Base-by-base conservation (phyloP, 2,797 vertebrate genomes). In the Octomys mimax region DNA sequence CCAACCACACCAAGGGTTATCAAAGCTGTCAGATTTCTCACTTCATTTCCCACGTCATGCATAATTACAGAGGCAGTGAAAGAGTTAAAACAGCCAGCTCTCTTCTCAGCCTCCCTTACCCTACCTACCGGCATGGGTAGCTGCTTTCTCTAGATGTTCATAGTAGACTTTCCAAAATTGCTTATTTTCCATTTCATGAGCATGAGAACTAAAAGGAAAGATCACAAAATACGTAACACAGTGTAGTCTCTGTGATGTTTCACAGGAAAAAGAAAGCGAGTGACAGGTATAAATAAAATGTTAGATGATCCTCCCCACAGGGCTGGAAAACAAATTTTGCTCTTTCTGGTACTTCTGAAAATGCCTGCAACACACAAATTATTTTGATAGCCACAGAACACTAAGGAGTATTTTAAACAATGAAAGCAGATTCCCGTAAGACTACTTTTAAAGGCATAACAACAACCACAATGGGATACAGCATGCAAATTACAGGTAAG, bases 131-230 rank as follows among this genome's bases (percentile, higher is more conserved):
- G 99, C 99, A 89, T 98, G 98, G 26, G 97, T 95, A 42, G 99
- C 99, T 96, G 99, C 99, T 98, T 99, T 99, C 97, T 99, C 99
- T 97, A 99, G 98, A 95, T 99, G 99, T 95, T 99, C 99, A 98
- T 99, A 98, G 91, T 98, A 99, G 94, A 99, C 98, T 62, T 97
- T 99, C 99, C 99, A 99, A 98, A 99, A 99, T 39, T 98, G 98
- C 97, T 99, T 99, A 97, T 99, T 99, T 97, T 99, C 99, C 99
- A 99, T 99, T 95, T 99, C 99, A 98, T 98, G 99, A 92, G 99
- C 99, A 95, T 99, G 99, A 94, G 98, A 99, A 98, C 99, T 99
- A 98, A 96, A 13, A 97, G 80, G 93, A 61, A 92, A 94, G 80
- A 97, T 86, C 16, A 98, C 1, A 89, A 94, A 97, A 96, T 89